Conservation (phyloP, 92 coral and sea anemone genomes). For the Umimayanthus kanabou region DNA sequence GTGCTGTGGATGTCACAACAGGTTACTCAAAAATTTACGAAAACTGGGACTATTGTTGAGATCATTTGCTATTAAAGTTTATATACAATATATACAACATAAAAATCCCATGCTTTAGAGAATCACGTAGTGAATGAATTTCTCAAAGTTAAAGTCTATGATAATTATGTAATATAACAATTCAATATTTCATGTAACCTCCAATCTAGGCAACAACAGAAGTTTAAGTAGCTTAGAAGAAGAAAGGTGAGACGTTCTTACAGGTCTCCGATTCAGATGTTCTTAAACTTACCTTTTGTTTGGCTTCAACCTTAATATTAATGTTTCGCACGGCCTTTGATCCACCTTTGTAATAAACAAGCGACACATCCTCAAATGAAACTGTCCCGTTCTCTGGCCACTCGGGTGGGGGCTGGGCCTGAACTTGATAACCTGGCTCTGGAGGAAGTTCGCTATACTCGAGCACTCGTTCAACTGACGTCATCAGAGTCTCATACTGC, state of each 20-base stretch:
- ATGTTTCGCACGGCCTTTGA: slow-evolving; percentile 16
- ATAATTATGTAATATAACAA: too few species aligned
- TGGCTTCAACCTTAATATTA: slow-evolving; percentile 18
- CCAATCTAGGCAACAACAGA: not conserved
- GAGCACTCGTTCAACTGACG: slow-evolving; percentile 39
- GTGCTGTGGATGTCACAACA: too few species aligned
- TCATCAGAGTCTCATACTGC: slow-evolving; percentile 40
- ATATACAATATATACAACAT: too few species aligned
- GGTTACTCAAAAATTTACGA: too few species aligned
- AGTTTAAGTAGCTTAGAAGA: not conserved
- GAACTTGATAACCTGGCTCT: slow-evolving; percentile 34
- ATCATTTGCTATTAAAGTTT: too few species aligned
- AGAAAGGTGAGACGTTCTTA: not conserved
- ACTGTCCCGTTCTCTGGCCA: slow-evolving; percentile 36
- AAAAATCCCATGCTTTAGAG: too few species aligned
- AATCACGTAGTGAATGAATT: too few species aligned
- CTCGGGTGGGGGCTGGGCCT: not conserved
- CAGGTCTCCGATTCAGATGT: too few species aligned
- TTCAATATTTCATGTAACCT: not conserved
- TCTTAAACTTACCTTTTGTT: slow-evolving; percentile 16
- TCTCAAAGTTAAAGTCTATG: too few species aligned
- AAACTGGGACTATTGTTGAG: too few species aligned
- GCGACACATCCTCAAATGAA: slow-evolving; percentile 15
- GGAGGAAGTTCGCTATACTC: slow-evolving; percentile 27
- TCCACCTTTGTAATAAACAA: slow-evolving; percentile 39